Conservation (phyloP, 2,888 invertebrate genomes). For the Psylliodes chrysocephalus region DNA sequence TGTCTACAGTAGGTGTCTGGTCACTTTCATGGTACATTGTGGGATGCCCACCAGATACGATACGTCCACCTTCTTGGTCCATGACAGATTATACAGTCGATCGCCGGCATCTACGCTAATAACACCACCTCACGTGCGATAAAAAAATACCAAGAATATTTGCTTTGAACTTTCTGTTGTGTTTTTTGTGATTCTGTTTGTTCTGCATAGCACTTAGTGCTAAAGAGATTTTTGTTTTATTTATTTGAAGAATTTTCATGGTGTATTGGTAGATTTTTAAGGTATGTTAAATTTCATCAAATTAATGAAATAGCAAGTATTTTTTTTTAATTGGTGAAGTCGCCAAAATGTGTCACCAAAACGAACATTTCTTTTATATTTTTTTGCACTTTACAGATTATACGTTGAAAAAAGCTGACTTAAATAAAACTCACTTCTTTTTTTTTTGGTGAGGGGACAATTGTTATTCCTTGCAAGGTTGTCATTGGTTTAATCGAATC, state of each 20-base stretch:
- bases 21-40: constrained; percentile 28
- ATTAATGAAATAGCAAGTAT: no score
- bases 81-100: constrained; percentile 44
- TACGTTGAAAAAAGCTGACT: no score
- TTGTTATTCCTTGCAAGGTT: no score
- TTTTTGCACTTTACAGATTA: no score
- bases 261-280: not conserved
- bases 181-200: constrained; percentile 2
- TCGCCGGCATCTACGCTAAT: constrained; percentile 45
- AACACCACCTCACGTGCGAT: constrained; percentile 25
- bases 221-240: not conserved
- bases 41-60: constrained; percentile 43
- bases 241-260: not conserved
- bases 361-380: no score
- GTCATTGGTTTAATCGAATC: no score
- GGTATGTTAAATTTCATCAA: not conserved
- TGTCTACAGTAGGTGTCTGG: constrained; percentile 42
- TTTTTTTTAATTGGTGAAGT: no score
- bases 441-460: no score
- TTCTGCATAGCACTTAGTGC: not conserved
- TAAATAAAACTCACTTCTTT: no score
- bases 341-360: no score
- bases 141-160: constrained; percentile 5
- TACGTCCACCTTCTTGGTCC: constrained; percentile 47
- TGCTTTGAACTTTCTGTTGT: constrained; percentile 30